phyloP scores from a whole-genome alignment of 2,888 invertebrate genomes.

The Steinernema carpocapsae region DNA sequence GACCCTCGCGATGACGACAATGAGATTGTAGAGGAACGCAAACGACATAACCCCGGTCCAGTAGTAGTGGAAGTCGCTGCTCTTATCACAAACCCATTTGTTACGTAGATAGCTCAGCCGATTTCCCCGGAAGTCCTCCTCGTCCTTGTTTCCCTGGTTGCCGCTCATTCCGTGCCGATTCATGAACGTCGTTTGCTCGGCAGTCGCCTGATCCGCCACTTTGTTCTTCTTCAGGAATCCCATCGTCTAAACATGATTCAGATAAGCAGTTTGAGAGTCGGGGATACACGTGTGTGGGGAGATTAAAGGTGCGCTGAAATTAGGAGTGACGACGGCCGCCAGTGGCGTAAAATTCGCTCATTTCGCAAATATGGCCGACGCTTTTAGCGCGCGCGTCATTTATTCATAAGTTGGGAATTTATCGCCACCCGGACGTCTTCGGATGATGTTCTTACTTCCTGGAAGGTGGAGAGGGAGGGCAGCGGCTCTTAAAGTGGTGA shows the following conservation, averaged over 20 bases:
- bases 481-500: not conserved
- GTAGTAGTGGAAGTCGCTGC: conserved; percentile 82
- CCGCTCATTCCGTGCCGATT: conserved; percentile 1
- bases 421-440: not conserved
- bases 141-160: not conserved
- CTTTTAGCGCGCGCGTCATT: conserved; percentile 25
- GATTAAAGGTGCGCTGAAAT: not conserved
- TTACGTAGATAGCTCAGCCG: not conserved
- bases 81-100: conserved; percentile 77
- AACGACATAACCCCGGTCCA: conserved; percentile 86
- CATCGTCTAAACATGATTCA: not conserved
- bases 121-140: not conserved
- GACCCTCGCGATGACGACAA: conserved; percentile 85
- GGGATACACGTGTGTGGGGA: not conserved
- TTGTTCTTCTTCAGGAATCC: not conserved
- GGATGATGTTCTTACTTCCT: not conserved
- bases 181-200: not conserved
- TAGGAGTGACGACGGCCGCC: not conserved
- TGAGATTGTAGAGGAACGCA: conserved; percentile 86
- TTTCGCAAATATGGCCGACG: not conserved
- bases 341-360: not conserved
- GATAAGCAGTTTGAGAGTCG: not conserved
- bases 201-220: not conserved
- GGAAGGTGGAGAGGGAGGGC: not conserved
- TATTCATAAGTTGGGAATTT: conserved; percentile 8